Evolutionary conservation across 2,113 vertebrate species (phyloP), one percentile per base, ranked within the genome.

Genomic region (Phylloscopus whistleri): DNA sequence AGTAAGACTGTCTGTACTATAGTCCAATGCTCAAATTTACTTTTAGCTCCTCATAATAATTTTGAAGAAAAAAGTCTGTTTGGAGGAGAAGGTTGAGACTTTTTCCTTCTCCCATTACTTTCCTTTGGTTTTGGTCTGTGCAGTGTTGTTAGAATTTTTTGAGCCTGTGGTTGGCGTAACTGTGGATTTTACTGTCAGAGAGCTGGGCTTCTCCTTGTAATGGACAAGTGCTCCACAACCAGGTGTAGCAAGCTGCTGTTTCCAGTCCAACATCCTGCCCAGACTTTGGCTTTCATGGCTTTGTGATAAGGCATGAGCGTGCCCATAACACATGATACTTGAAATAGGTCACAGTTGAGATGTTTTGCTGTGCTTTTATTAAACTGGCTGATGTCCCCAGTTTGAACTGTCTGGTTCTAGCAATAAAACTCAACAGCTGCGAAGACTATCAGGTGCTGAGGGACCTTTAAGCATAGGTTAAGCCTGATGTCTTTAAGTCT

Each of bases 341-440:
- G 39, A 74, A 94, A 84, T 81, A 73, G 94, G 92, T 91, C 76
- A 46, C 76, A 28, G 31, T 91, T 72, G 85, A 80, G 86, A 90
- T 76, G 28, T 94, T 94, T 97, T 89, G 49, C 82, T 74, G 79
- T 28, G 81, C 81, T 91, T 95, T 97, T 97, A 95, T 96, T 96
- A 96, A 96, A 95, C 88, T 89, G 92, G 88, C 93, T 93, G 93
- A 96, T 95, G 96, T 94, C 97, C 97, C 88, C 76, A 80, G 68
- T 96, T 90, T 97, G 96, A 97, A 93, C 87, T 92, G 96, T 92
- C 92, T 94, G 94, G 75, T 77, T 89, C 58, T 77, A 84, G 91
- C 86, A 89, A 72, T 85, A 93, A 96, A 97, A 89, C 53, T 92
- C 88, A 81, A 87, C 94, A 92, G 87, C 91, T 94, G 83, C 9